phyloP scores from a whole-genome alignment of 2,888 invertebrate genomes.

The Pandemis heparana region DNA sequence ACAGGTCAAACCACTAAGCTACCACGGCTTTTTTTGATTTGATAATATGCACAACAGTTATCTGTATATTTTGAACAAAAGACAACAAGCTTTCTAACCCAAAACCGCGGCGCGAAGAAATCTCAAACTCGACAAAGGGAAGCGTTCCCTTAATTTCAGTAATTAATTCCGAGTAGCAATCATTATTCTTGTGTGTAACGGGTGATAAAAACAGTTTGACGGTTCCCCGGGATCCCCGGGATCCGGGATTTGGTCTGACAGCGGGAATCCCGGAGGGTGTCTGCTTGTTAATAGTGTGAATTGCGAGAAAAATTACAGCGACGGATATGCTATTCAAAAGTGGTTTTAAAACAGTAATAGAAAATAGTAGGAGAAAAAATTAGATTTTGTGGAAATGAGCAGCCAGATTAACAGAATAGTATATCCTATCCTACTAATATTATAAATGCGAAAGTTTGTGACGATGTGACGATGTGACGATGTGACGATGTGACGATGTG shows the following conservation, averaged over 20 bases:
- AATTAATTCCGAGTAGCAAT: conserved; percentile 21
- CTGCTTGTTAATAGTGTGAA: background rate
- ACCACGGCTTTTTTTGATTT: too few relatives aligned
- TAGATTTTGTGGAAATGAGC: too few relatives aligned
- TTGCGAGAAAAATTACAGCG: background rate
- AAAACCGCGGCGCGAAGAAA: conserved; percentile 18
- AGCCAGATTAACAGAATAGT: too few relatives aligned
- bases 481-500: too few relatives aligned
- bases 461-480: too few relatives aligned
- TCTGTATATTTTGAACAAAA: conserved; percentile 7
- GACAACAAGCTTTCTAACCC: conserved; percentile 7
- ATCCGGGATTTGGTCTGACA: conserved; percentile 4
- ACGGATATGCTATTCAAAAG: background rate
- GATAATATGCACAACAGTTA: background rate
- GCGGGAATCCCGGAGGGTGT: background rate
- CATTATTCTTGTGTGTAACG: conserved; percentile 25
- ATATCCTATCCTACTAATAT: too few relatives aligned
- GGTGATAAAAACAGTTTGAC: conserved; percentile 25
- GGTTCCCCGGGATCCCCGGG: background rate
- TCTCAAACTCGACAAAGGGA: conserved; percentile 14
- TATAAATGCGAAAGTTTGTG: too few relatives aligned
- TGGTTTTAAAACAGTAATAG: background rate
- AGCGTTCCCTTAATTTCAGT: conserved; percentile 21
- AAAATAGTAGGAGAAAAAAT: too few relatives aligned
- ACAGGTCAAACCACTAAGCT: too few relatives aligned